These are phyloP conservation scores for Tuta absoluta DNA, from an alignment of 2,888 invertebrate species.

Conservation along the genomic window DNA sequence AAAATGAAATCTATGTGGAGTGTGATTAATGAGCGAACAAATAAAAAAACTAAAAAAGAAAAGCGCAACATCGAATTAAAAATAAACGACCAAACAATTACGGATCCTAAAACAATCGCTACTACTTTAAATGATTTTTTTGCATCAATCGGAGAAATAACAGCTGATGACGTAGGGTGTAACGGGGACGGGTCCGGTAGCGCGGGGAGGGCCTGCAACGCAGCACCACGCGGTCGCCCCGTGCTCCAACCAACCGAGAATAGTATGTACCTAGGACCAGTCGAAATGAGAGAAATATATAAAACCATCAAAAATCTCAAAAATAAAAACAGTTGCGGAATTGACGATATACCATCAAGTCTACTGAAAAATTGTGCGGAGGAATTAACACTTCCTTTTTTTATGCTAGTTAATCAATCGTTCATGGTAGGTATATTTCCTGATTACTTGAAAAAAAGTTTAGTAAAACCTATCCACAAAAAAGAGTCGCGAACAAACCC, in stretches of 20 bases:
- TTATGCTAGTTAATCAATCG: neutral
- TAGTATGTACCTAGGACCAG: too few species aligned
- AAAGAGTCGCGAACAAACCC: neutral
- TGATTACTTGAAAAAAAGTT: neutral
- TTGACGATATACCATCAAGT: neutral
- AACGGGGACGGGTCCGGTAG: too few species aligned
- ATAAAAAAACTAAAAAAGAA: constrained; percentile 22
- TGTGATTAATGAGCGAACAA: constrained; percentile 28
- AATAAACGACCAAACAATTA: too few species aligned
- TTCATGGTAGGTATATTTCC: neutral
- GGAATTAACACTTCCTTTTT: neutral
- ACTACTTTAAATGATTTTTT: constrained; percentile 2
- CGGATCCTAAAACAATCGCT: neutral
- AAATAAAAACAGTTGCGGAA: neutral
- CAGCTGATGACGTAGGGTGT: too few species aligned
- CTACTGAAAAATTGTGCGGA: neutral
- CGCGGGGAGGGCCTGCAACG: too few species aligned
- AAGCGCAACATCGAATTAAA: constrained; percentile 26
- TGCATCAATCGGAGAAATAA: too few species aligned
- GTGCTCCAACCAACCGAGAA: neutral
- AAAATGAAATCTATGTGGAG: constrained; percentile 33
- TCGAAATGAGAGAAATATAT: neutral
- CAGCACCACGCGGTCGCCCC: neutral
- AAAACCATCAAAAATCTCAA: too few species aligned
- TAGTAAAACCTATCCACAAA: constrained; percentile 6